A percentile compares a stretch with the other conserved stretches of the same genome.
Evolutionary conservation across 2,113 vertebrate genomes (phyloP).

Genomic region (Meles meles): DNA sequence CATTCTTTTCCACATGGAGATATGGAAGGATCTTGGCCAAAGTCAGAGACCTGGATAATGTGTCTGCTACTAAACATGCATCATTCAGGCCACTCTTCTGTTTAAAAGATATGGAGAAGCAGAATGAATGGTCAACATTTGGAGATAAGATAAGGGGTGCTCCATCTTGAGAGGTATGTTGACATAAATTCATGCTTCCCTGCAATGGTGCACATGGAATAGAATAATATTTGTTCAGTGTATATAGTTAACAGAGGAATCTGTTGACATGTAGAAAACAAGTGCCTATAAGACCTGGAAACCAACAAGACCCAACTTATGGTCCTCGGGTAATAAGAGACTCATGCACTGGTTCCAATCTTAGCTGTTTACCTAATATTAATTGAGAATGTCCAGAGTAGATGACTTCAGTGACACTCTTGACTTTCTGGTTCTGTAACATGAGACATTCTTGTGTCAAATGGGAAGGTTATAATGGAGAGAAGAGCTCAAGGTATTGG

Average conservation of each 20-base stretch:
- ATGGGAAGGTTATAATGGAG: neutral
- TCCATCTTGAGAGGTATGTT: neutral
- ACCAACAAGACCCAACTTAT: neutral
- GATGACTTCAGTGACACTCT: neutral
- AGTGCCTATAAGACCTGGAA: neutral
- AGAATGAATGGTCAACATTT: neutral
- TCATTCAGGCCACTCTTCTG: neutral
- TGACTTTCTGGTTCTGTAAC: neutral
- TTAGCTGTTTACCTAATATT: neutral
- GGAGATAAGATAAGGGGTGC: neutral
- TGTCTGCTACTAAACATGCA: neutral
- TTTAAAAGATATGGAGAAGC: neutral
- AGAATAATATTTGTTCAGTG: neutral
- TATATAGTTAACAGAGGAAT: neutral
- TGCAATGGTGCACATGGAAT: neutral
- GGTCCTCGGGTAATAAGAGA: neutral
- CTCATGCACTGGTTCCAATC: accelerated
- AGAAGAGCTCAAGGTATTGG: neutral
- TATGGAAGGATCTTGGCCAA: neutral
- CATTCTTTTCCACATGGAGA: neutral
- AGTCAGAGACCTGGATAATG: neutral
- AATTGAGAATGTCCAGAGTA: neutral
- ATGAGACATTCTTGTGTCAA: neutral
- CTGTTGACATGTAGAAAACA: neutral
- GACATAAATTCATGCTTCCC: neutral